phyloP scores from a whole-genome alignment of 2,888 invertebrate species.

The Notodonta ziczac region DNA sequence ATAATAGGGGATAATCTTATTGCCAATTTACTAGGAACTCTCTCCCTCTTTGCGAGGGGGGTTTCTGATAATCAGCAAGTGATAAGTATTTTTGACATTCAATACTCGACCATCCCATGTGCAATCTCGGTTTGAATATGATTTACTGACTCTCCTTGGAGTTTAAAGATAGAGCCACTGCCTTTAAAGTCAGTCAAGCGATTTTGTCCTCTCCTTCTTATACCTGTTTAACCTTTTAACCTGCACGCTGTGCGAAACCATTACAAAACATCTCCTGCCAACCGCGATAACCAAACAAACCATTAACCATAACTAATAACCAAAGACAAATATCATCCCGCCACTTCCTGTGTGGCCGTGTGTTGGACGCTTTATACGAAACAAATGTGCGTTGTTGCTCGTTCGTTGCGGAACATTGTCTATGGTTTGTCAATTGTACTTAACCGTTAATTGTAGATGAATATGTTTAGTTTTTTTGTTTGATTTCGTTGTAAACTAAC shows the following conservation, averaged over 20 bases:
- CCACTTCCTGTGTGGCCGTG: background rate
- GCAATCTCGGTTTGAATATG: too few relatives aligned
- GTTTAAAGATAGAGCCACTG: background rate
- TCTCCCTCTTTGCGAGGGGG: too few relatives aligned
- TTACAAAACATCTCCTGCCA: background rate
- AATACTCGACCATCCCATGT: too few relatives aligned
- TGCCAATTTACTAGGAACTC: too few relatives aligned
- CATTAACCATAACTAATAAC: background rate
- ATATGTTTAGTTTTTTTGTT: background rate
- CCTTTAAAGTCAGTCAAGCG: too few relatives aligned
- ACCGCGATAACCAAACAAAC: background rate
- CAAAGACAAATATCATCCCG: background rate
- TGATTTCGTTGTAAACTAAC: too few relatives aligned
- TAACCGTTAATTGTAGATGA: background rate
- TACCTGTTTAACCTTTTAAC: background rate
- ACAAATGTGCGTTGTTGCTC: background rate
- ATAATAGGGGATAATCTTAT: too few relatives aligned
- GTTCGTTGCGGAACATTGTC: background rate
- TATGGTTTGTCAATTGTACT: background rate
- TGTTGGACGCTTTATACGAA: background rate
- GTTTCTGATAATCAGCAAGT: too few relatives aligned
- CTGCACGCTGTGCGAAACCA: background rate
- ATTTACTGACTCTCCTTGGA: too few relatives aligned
- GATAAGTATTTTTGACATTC: too few relatives aligned
- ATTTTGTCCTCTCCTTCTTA: background rate